Evolutionary conservation across 2,113 vertebrate genomes (phyloP).

Genomic region (Elaphurus davidianus): DNA sequence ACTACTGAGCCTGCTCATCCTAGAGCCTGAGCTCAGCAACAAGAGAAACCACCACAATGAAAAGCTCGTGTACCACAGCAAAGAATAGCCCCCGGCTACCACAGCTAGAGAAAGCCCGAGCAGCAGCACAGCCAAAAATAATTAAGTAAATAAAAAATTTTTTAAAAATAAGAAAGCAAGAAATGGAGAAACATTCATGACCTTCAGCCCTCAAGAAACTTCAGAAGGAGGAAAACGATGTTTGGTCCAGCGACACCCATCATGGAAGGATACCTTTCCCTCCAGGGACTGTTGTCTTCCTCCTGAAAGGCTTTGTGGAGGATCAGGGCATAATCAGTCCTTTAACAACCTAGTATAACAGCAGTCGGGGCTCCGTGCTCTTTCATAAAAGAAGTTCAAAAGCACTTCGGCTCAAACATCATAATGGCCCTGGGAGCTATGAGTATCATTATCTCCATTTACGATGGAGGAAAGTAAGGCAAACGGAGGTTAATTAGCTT

Average conservation of each 20-base stretch:
- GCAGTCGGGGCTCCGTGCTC: slow-evolving; percentile 3
- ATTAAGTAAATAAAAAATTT: not conserved
- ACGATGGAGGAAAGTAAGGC: slow-evolving; percentile 37
- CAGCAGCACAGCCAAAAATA: not conserved
- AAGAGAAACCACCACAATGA: not conserved
- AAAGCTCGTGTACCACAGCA: not conserved
- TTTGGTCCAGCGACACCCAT: not conserved
- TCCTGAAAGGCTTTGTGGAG: not conserved
- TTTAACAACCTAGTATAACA: slow-evolving; percentile 29
- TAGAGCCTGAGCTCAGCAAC: not conserved
- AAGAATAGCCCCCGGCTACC: not conserved
- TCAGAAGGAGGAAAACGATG: not conserved
- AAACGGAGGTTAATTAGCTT: not conserved
- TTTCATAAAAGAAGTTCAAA: slow-evolving; percentile 65
- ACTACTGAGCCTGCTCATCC: not conserved
- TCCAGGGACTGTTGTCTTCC: not conserved
- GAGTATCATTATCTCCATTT: slow-evolving; percentile 54
- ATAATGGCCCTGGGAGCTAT: slow-evolving; percentile 39
- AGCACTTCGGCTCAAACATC: slow-evolving; percentile 34
- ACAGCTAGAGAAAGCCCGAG: not conserved
- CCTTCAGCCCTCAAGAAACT: not conserved
- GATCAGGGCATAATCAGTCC: not conserved
- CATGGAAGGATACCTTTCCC: not conserved
- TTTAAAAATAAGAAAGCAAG: not conserved
- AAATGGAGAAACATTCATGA: not conserved